Evolutionary conservation across 2,888 invertebrate species (phyloP), one percentile per base, ranked within the genome.

Genomic region (Lysandra bellargus): DNA sequence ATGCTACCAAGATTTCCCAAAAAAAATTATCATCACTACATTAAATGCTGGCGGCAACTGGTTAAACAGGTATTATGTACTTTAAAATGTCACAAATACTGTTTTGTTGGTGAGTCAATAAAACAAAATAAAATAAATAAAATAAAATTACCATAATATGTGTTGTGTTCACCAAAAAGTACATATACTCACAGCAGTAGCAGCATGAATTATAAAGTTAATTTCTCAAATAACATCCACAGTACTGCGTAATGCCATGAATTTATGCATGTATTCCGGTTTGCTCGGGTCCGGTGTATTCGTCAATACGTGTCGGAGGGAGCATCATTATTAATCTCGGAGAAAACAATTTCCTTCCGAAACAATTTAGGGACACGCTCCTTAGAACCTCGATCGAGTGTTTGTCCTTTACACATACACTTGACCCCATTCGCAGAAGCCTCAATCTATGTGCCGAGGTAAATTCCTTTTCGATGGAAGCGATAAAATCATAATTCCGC

Each of bases 321-420:
- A 78, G 81, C 80, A 81, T 79, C 78, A 78, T 80, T 82, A 82
- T 82, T 82, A 82, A 82, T 82, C 79, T 81, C 79, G 72, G 79
- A 80, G 79, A 80, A 81, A 81, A 80, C 81, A 79, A 78, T 80
- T 81, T 82, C 82, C 82, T 81, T 81, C 80, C 82, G 79, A 81
- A 82, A 82, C 81, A 80, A 80, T 82, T 82, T 82, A 78, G 79
- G 81, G 81, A 80, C 81, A 79, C 78, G 80, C 80, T 75, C 77
- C 80, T 78, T 78, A 78, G 80, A 78, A 79, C 80, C 80, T 23
- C 49, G 74, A 79, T 69, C 76, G 80, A 80, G 82, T 84, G 79
- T 82, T 81, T 83, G 81, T 81, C 80, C 80, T 79, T 80, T 80
- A 80, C 80, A 80, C 81, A 83, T 81, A 83, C 79, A 82, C 83